Conservation (phyloP, 2,888 invertebrate genomes). For the Trachelus troglodyta region DNA sequence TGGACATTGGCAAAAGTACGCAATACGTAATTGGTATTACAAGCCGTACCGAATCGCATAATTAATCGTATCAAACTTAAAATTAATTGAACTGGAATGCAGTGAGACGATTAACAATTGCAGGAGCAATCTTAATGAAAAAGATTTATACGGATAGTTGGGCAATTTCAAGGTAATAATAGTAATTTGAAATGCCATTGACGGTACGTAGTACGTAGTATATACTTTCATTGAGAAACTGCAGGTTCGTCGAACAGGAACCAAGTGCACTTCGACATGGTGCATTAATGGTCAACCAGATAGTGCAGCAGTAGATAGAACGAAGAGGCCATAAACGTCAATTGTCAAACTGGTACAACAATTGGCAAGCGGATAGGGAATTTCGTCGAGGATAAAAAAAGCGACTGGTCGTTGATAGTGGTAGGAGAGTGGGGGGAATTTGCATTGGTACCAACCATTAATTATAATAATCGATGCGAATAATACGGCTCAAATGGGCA, state of each 20-base stretch:
- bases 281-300: neutral
- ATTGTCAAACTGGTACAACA: neutral
- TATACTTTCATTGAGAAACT: neutral
- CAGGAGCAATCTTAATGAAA: neutral
- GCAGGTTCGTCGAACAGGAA: neutral
- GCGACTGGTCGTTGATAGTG: neutral
- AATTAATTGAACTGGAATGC: neutral
- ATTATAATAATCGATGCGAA: constrained; percentile 41
- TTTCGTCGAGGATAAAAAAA: neutral
- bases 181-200: neutral
- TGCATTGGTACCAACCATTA: constrained; percentile 6
- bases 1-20: neutral
- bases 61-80: neutral
- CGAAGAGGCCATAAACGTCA: neutral
- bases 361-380: neutral
- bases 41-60: neutral
- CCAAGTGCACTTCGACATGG: neutral
- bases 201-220: neutral
- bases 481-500: constrained; percentile 47
- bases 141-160: neutral
- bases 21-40: neutral
- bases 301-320: neutral
- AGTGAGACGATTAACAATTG: neutral
- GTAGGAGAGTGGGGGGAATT: neutral
- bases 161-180: neutral